phyloP scores from a whole-genome alignment of 1,140 invertebrate genomes.

The Cydia strobilella region DNA sequence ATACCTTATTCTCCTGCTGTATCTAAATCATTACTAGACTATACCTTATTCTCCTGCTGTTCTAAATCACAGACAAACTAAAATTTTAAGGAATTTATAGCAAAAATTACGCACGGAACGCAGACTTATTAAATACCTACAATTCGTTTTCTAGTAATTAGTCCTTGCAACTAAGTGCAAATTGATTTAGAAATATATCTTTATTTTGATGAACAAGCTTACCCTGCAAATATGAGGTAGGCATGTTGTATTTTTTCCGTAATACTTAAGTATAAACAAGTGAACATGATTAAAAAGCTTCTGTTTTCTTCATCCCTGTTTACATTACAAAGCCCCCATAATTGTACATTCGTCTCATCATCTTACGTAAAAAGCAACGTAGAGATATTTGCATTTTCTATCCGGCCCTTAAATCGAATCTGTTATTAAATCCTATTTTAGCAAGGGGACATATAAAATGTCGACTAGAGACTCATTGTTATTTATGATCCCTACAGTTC shows the following conservation, averaged over 20 bases:
- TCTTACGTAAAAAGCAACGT: conserved; percentile 4
- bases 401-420: conserved; percentile 4
- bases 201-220: background rate
- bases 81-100: too few species aligned
- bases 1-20: too few species aligned
- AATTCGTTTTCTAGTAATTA: too few species aligned
- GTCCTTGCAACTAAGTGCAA: too few species aligned
- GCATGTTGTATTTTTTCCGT: background rate
- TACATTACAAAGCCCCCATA: background rate
- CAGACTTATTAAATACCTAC: too few species aligned
- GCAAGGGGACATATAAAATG: background rate
- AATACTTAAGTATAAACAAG: background rate
- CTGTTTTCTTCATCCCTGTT: background rate
- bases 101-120: too few species aligned
- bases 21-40: too few species aligned
- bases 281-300: background rate
- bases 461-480: conserved; percentile 1
- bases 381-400: conserved; percentile 11
- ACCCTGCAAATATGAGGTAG: too few species aligned
- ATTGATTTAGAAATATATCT: background rate
- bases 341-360: conserved; percentile 13
- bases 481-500: background rate
- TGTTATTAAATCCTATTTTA: conserved; percentile 23
- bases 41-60: too few species aligned
- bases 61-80: too few species aligned